Conservation (phyloP, 2,888 invertebrate species). For the Meliscaeva auricollis region DNA sequence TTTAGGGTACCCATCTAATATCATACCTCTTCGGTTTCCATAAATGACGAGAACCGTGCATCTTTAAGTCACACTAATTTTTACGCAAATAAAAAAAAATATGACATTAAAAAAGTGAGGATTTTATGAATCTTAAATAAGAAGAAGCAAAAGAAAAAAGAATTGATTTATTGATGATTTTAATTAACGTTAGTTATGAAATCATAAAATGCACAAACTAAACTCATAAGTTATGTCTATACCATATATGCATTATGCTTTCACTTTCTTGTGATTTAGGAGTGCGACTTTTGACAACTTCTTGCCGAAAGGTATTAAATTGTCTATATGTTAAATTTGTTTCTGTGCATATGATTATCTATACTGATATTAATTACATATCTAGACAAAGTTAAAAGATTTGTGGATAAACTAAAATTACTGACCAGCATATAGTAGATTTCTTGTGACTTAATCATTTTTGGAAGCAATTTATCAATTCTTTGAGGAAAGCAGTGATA, state of each 20-base stretch:
- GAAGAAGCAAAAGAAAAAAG: background rate
- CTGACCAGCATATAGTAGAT: background rate
- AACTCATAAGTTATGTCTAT: too few species aligned
- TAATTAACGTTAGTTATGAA: slow-evolving; percentile 32
- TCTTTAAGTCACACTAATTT: background rate
- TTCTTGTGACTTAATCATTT: slow-evolving; percentile 6
- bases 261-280: slow-evolving; percentile 26
- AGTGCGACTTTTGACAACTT: slow-evolving; percentile 45
- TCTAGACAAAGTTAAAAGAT: background rate
- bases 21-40: background rate
- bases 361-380: background rate
- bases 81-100: background rate
- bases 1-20: background rate
- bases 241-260: slow-evolving; percentile 11
- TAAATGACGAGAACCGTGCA: background rate
- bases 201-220: slow-evolving; percentile 22
- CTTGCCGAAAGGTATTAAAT: slow-evolving; percentile 33
- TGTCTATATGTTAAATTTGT: background rate
- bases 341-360: background rate
- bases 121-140: slow-evolving; percentile 2
- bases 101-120: background rate
- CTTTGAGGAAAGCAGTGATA: background rate
- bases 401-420: background rate
- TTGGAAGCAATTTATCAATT: slow-evolving; percentile 1
- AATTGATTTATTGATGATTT: slow-evolving; percentile 26